Evolutionary conservation across 2,797 vertebrate genomes (phyloP).

Genomic region (Sebastes iracundus): DNA sequence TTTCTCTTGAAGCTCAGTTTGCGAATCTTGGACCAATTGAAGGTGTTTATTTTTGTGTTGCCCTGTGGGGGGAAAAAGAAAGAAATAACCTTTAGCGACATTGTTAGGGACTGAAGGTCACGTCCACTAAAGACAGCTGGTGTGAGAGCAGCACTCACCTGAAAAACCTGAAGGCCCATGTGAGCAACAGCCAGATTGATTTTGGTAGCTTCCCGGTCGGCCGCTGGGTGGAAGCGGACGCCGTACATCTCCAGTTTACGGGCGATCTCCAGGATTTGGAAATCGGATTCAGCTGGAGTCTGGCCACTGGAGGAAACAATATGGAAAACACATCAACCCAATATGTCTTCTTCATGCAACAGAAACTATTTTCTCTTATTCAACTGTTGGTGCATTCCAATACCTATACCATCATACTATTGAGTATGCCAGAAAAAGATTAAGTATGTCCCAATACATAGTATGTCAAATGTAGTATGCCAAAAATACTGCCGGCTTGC

Average conservation of each 20-base stretch:
- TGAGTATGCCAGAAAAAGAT: too few species aligned
- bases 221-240: slow-evolving; percentile 92
- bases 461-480: too few species aligned
- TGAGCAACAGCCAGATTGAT: slow-evolving; percentile 95
- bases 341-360: not conserved
- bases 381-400: too few species aligned
- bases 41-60: slow-evolving; percentile 96
- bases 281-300: slow-evolving; percentile 98
- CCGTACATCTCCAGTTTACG: slow-evolving; percentile 98
- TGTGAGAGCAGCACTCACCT: slow-evolving; percentile 80
- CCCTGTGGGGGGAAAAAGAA: slow-evolving; percentile 77
- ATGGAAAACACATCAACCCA: not conserved
- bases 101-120: not conserved
- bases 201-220: slow-evolving; percentile 93
- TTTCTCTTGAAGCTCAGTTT: slow-evolving; percentile 99
- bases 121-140: not conserved
- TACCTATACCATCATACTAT: too few species aligned
- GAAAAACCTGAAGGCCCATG: slow-evolving; percentile 95
- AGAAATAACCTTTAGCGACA: not conserved
- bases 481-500: too few species aligned
- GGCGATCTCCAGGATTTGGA: slow-evolving; percentile 96
- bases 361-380: not conserved
- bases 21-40: slow-evolving; percentile 99
- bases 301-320: slow-evolving; percentile 84
- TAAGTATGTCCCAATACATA: too few species aligned